Evolutionary conservation across 2,888 invertebrate species (phyloP), one percentile per base, ranked within the genome.

Genomic region (Drosophila limbata): DNA sequence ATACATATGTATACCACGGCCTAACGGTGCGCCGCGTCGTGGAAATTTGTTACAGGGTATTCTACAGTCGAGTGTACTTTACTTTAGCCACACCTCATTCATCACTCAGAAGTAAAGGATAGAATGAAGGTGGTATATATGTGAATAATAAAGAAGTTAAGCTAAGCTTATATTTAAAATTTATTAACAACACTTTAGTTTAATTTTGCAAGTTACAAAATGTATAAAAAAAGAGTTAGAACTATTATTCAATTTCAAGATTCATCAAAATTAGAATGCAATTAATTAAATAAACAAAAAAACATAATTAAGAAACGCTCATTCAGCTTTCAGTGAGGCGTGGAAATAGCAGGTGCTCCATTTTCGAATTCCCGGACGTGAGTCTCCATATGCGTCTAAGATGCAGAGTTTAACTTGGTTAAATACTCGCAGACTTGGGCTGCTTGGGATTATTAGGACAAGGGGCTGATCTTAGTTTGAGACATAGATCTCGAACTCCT

Each of bases 401-500:
- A 68, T 74, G 69, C 75, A 44, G 31, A 51, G 59, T 47, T 64
- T 31, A 59, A 69, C 79, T 64, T 63, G 4, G 47, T 74, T 28
- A 45, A 73, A 76, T 73, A 76, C 63, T 59, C 59, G n/a, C 31
- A 28, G 25, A 37, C 53, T 52, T 19, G 31, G 40, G 53, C 39
- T 48, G 47, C 35, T 57, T 56, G 13, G 25, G 37, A 40, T 31
- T 48, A 33, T n/a, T 28, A 6, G 13, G 21, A 13, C 25, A 19
- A 15, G 3, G 15, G 17, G 10, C 15, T 15, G n/a, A 13, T 5
- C 33, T 83, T 91, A 92, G 77, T 89, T 80, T 44, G 86, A 63
- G 59, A 91, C 86, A 59, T 97, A 95, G 81, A 97, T 93, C 93
- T 97, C 97, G 90, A 96, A 97, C 55, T 96, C 96, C n/a, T 94